These are phyloP conservation scores for Lycaon pictus DNA, from an alignment of 2,113 vertebrate genomes.

Conservation along the genomic window DNA sequence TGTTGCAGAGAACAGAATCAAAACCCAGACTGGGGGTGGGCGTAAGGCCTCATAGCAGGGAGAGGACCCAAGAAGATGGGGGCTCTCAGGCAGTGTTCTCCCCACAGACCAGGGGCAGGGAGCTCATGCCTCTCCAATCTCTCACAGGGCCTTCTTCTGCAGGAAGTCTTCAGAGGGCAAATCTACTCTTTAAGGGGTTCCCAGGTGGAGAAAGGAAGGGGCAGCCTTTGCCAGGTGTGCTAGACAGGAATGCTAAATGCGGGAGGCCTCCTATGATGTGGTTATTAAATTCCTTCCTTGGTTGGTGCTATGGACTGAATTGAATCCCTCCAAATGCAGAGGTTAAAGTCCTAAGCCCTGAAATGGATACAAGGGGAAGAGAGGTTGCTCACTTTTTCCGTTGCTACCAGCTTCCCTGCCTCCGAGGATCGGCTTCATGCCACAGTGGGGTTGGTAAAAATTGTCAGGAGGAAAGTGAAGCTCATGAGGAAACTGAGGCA, in stretches of 20 bases:
- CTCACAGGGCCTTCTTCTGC: background rate
- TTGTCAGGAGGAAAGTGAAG: background rate
- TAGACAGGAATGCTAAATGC: background rate
- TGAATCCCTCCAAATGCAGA: background rate
- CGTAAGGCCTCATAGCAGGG: background rate
- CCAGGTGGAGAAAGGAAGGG: background rate
- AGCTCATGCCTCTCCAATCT: background rate
- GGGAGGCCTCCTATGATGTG: background rate
- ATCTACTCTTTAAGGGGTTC: background rate
- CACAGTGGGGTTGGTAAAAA: background rate
- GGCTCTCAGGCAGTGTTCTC: background rate
- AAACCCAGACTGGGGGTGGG: background rate
- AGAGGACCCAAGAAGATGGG: background rate
- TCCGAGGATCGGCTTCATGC: background rate
- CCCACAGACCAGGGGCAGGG: accelerated
- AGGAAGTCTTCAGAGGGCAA: background rate
- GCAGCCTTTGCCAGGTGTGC: background rate
- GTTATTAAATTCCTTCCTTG: background rate
- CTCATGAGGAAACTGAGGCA: background rate
- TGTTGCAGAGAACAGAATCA: background rate
- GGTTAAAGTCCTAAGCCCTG: background rate
- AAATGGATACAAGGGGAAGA: accelerated
- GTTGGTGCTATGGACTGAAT: background rate
- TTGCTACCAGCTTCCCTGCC: background rate
- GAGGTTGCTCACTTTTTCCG: background rate